Evolutionary conservation across 2,113 vertebrate species (phyloP).

Genomic region (Prolemur simus): DNA sequence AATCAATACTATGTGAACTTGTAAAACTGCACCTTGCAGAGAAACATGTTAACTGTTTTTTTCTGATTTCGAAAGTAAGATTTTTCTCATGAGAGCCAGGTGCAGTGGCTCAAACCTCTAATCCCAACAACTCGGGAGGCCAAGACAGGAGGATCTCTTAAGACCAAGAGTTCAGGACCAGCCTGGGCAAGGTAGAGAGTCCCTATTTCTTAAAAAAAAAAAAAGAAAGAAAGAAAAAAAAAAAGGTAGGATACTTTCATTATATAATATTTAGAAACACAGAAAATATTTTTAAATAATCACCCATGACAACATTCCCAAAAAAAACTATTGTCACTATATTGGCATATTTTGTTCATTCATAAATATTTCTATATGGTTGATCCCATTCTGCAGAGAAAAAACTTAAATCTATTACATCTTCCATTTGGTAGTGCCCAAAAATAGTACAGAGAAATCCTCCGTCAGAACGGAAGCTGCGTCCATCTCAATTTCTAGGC

Average conservation of each 20-base stretch:
- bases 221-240: neutral
- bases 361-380: slow-evolving; percentile 9
- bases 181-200: too few relatives aligned
- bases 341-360: slow-evolving; percentile 20
- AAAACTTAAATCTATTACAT: neutral
- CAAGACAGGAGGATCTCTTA: too few relatives aligned
- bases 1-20: neutral
- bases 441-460: neutral
- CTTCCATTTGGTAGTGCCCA: neutral
- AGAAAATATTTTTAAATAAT: slow-evolving; percentile 9
- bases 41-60: slow-evolving; percentile 11
- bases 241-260: neutral
- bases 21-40: slow-evolving; percentile 34
- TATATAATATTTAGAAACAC: neutral
- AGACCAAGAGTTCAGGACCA: too few relatives aligned
- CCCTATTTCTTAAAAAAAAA: neutral
- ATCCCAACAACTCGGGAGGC: too few relatives aligned
- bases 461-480: neutral
- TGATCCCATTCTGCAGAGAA: neutral
- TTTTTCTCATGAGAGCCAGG: too few relatives aligned
- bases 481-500: neutral
- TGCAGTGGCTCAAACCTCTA: too few relatives aligned
- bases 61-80: neutral
- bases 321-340: slow-evolving; percentile 12
- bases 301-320: neutral